Evolutionary conservation across 2,113 vertebrate genomes (phyloP).

Genomic region (Alces alces): DNA sequence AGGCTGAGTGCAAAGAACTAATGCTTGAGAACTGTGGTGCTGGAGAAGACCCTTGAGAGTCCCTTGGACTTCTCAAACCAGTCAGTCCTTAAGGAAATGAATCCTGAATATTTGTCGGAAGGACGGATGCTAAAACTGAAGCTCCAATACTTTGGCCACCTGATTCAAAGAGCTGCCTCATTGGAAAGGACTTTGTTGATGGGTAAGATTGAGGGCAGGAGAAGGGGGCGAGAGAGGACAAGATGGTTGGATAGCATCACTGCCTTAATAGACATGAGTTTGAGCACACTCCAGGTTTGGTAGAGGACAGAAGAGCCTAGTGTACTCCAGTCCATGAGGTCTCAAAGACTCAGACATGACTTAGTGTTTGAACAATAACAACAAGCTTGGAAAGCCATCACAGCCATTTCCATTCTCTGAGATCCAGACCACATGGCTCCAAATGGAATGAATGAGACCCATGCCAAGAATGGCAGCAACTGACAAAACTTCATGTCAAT

Average conservation of each 20-base stretch:
- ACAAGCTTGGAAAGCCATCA: background rate
- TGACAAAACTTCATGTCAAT: background rate
- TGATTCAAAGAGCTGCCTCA: background rate
- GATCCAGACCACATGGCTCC: background rate
- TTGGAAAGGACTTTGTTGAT: background rate
- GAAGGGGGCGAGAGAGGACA: background rate
- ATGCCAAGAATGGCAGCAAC: fast-evolving
- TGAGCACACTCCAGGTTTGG: background rate
- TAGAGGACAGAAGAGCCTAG: background rate
- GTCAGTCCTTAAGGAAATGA: background rate
- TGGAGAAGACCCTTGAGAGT: background rate
- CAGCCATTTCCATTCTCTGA: background rate
- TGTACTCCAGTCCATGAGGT: background rate
- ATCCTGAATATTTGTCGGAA: background rate
- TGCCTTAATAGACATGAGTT: background rate
- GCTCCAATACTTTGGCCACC: background rate
- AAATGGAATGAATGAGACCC: background rate
- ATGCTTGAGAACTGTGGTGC: background rate
- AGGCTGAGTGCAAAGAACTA: background rate
- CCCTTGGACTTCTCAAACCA: background rate
- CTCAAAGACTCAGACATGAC: background rate
- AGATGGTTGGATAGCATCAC: background rate
- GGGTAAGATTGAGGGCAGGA: background rate
- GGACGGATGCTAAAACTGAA: background rate
- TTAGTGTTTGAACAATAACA: background rate